A percentile compares a stretch with the other conserved stretches of the same genome.
These are phyloP conservation scores for Neosilurus hyrtlii DNA, from an alignment of 2,797 vertebrate genomes.

Conservation along the genomic window DNA sequence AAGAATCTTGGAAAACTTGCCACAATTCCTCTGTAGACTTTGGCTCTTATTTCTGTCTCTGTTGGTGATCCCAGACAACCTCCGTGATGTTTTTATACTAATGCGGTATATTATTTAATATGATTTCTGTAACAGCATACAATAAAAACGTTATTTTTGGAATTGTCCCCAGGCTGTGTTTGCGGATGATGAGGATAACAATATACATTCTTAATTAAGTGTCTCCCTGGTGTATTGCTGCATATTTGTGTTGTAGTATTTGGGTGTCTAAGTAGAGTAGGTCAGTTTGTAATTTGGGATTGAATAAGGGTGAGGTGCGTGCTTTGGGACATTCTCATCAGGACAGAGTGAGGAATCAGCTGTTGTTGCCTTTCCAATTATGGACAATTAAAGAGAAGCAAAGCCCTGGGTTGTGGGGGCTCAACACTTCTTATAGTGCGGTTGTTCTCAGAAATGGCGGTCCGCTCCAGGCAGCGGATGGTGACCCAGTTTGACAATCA, in stretches of 20 bases:
- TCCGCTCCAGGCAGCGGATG: too few relatives aligned
- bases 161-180: neutral
- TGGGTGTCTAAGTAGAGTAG: constrained; percentile 10
- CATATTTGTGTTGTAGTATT: neutral
- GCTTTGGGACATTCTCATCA: constrained; percentile 31
- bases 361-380: constrained; percentile 37
- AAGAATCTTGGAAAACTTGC: neutral
- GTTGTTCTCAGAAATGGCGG: too few relatives aligned
- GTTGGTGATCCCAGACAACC: neutral
- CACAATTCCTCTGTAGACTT: neutral
- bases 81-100: neutral
- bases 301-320: constrained; percentile 31
- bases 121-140: neutral
- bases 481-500: too few relatives aligned
- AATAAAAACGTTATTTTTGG: neutral
- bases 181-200: neutral
- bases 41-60: neutral
- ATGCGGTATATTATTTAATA: neutral
- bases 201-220: neutral
- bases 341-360: constrained; percentile 34
- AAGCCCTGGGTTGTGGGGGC: neutral
- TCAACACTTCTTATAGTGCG: neutral
- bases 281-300: constrained; percentile 41
- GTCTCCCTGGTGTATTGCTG: neutral
- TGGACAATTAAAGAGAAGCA: constrained; percentile 23